Evolutionary conservation across 1,140 invertebrate species (phyloP).

Genomic region (Ganaspis sp.): DNA sequence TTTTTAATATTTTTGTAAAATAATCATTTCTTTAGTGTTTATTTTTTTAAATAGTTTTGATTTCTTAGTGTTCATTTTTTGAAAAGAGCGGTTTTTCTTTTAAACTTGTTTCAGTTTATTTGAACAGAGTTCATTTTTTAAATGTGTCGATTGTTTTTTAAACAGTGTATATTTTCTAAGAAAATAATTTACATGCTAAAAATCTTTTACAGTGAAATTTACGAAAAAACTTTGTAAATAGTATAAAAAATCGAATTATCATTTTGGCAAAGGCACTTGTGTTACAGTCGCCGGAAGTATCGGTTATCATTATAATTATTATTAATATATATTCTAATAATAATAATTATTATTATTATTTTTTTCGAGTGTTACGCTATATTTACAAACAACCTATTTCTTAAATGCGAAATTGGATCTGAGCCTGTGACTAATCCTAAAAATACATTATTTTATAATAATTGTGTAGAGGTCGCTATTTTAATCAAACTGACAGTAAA

Average conservation of each 20-base stretch:
- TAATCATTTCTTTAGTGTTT: too few relatives aligned
- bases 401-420: slow-evolving; percentile 31
- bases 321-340: too few relatives aligned
- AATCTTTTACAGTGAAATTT: background rate
- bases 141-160: too few relatives aligned
- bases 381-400: slow-evolving; percentile 12
- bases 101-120: too few relatives aligned
- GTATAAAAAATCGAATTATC: slow-evolving; percentile 29
- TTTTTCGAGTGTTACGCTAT: background rate
- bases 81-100: too few relatives aligned
- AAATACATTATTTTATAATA: background rate
- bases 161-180: background rate
- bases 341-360: background rate
- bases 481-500: background rate
- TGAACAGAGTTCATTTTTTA: background rate
- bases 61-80: too few relatives aligned
- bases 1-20: too few relatives aligned
- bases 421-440: slow-evolving; percentile 6
- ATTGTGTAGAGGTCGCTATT: background rate
- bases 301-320: background rate
- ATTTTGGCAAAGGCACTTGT: slow-evolving; percentile 28
- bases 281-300: slow-evolving; percentile 18
- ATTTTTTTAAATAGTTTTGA: too few relatives aligned
- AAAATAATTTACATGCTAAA: background rate
- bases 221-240: background rate